Conservation (phyloP, 2,888 invertebrate genomes). For the Caenorhabditis virilis region DNA sequence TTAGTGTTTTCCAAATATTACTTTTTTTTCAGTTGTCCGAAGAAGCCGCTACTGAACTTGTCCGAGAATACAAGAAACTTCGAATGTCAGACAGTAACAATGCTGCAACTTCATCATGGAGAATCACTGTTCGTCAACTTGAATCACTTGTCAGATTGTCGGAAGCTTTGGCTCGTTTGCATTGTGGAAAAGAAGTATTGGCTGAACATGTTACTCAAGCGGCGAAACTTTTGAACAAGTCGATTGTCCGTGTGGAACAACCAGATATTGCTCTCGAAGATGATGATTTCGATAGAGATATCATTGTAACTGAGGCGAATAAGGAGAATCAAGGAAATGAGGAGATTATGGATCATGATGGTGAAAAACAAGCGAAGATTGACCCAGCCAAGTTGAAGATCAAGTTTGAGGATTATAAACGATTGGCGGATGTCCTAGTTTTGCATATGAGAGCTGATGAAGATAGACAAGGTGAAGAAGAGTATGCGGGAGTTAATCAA, state of each 20-base stretch:
- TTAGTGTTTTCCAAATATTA: background rate
- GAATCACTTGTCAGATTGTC: constrained; percentile 93
- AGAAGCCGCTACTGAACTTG: constrained; percentile 81
- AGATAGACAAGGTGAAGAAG: constrained; percentile 58
- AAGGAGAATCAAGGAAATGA: constrained; percentile 40
- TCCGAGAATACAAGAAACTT: constrained; percentile 85
- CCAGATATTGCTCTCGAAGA: constrained; percentile 92
- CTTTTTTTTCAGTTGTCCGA: constrained; percentile 70
- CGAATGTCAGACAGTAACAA: constrained; percentile 80
- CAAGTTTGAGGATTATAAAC: constrained; percentile 91
- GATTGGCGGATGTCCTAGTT: constrained; percentile 87
- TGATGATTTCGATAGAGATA: constrained; percentile 73
- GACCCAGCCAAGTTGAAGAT: constrained; percentile 72
- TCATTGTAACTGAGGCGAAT: constrained; percentile 38
- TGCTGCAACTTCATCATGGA: constrained; percentile 79
- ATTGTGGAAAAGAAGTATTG: constrained; percentile 79
- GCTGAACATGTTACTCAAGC: constrained; percentile 89
- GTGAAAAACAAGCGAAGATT: constrained; percentile 28
- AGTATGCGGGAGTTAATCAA: constrained; percentile 58
- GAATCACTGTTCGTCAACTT: constrained; percentile 93
- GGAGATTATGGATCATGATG: constrained; percentile 35
- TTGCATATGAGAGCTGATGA: constrained; percentile 87
- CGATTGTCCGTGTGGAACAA: constrained; percentile 82
- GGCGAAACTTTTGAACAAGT: constrained; percentile 78
- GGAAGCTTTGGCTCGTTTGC: constrained; percentile 93